These are phyloP conservation scores for Apeltes quadracus DNA, from an alignment of 2,113 vertebrate species.

Conservation along the genomic window DNA sequence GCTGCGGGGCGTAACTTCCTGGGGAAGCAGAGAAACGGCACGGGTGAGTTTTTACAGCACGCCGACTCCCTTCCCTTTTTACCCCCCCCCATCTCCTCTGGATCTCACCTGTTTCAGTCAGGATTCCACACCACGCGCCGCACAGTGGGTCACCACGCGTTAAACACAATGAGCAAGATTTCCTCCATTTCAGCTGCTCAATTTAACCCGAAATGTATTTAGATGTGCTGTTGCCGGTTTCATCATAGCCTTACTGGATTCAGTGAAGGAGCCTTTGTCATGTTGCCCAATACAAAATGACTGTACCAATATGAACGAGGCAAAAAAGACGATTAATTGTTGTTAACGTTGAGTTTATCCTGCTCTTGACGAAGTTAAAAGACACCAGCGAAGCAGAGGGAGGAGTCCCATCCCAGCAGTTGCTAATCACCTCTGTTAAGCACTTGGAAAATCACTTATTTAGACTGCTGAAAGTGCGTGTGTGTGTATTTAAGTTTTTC, in stretches of 20 bases:
- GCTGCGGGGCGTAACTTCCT: slow-evolving; percentile 94
- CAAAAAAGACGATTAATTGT: slow-evolving; percentile 32
- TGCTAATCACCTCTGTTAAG: slow-evolving; percentile 52
- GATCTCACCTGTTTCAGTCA: slow-evolving; percentile 36
- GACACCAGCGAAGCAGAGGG: slow-evolving; percentile 41
- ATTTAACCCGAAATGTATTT: slow-evolving; percentile 43
- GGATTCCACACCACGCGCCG: slow-evolving; percentile 26
- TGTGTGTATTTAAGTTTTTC: slow-evolving; percentile 55
- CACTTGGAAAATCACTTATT: slow-evolving; percentile 45
- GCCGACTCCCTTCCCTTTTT: slow-evolving; percentile 56
- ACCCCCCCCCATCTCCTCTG: slow-evolving; percentile 19
- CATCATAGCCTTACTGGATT: slow-evolving; percentile 34
- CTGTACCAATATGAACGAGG: slow-evolving; percentile 21
- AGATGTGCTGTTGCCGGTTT: slow-evolving; percentile 37
- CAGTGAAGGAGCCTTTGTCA: slow-evolving; percentile 52
- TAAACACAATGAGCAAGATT: slow-evolving; percentile 60
- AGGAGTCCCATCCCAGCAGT: slow-evolving; percentile 60
- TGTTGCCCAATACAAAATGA: slow-evolving; percentile 31
- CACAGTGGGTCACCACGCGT: slow-evolving; percentile 53
- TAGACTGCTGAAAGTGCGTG: slow-evolving; percentile 40
- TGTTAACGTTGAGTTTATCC: slow-evolving; percentile 50
- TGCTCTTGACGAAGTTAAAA: slow-evolving; percentile 50
- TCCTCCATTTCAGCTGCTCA: slow-evolving; percentile 52
- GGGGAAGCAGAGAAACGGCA: slow-evolving; percentile 89
- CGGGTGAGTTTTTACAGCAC: slow-evolving; percentile 89